These are phyloP conservation scores for Pomacea maculata DNA, from an alignment of 1,140 invertebrate species.

Conservation along the genomic window DNA sequence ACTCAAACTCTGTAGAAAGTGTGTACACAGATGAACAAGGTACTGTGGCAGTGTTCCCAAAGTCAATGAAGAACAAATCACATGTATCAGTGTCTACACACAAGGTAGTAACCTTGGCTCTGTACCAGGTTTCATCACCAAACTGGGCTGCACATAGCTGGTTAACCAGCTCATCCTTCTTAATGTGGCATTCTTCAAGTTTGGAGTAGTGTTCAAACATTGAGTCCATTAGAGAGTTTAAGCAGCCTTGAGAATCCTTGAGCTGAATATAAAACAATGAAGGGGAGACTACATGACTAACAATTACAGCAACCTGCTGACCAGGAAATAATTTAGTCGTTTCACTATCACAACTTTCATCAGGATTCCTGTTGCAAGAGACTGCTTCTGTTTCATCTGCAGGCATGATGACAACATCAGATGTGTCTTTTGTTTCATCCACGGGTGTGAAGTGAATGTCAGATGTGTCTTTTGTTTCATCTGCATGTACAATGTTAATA, in stretches of 20 bases:
- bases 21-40: conserved; percentile 20
- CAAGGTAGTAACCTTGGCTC: conserved; percentile 27
- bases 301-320: conserved; percentile 33
- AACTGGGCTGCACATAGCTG: conserved; percentile 35
- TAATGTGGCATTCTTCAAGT: conserved; percentile 66
- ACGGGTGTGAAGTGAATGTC: neutral
- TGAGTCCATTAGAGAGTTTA: conserved; percentile 38
- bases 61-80: conserved; percentile 41
- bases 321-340: conserved; percentile 3
- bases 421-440: neutral
- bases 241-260: conserved; percentile 21
- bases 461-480: neutral
- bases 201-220: conserved; percentile 47
- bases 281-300: conserved; percentile 45
- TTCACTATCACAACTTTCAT: too few relatives aligned
- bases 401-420: neutral
- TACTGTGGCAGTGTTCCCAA: conserved; percentile 40
- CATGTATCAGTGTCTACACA: conserved; percentile 45
- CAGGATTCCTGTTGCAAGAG: too few relatives aligned
- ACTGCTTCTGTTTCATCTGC: too few relatives aligned
- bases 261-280: conserved; percentile 51
- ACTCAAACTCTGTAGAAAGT: conserved; percentile 24
- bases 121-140: conserved; percentile 62
- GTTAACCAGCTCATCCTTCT: conserved; percentile 73
- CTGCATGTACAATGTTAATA: too few relatives aligned